These are phyloP conservation scores for Meriones unguiculatus DNA, from an alignment of 2,113 vertebrate species.

Conservation along the genomic window DNA sequence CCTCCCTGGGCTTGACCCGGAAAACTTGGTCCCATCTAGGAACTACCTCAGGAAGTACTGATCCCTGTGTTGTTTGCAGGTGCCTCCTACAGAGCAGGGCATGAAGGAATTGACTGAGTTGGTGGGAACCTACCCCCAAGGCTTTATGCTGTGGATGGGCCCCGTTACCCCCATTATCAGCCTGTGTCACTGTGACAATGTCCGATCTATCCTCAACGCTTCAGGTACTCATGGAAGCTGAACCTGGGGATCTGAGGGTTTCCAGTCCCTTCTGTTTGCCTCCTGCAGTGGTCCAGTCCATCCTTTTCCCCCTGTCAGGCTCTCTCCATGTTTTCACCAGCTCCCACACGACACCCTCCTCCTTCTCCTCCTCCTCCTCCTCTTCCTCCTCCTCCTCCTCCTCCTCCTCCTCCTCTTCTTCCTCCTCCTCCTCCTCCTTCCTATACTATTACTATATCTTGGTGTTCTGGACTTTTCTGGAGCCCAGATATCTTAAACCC, in stretches of 20 bases:
- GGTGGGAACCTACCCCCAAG: constrained; percentile 39
- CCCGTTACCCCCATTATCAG: neutral
- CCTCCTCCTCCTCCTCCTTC: too few relatives aligned
- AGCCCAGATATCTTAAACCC: neutral
- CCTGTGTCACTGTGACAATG: constrained; percentile 76
- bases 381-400: too few relatives aligned
- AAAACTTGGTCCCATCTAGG: neutral
- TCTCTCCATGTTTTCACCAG: neutral
- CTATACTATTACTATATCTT: neutral
- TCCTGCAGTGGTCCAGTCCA: fast-evolving
- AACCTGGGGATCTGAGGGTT: fast-evolving
- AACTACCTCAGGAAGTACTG: neutral
- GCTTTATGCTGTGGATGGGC: constrained; percentile 31
- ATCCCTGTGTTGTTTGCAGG: constrained; percentile 46
- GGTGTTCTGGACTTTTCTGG: neutral
- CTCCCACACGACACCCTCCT: too few relatives aligned
- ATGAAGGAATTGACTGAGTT: neutral
- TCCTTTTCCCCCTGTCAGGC: neutral
- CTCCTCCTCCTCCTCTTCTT: too few relatives aligned
- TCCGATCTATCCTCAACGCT: constrained; percentile 66
- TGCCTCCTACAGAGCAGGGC: constrained; percentile 61
- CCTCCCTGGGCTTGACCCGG: too few relatives aligned
- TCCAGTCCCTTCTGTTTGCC: neutral
- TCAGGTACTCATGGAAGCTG: constrained; percentile 78
- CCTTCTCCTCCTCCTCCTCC: neutral